phyloP scores from a whole-genome alignment of 2,113 vertebrate genomes.

The Corythoichthys intestinalis region DNA sequence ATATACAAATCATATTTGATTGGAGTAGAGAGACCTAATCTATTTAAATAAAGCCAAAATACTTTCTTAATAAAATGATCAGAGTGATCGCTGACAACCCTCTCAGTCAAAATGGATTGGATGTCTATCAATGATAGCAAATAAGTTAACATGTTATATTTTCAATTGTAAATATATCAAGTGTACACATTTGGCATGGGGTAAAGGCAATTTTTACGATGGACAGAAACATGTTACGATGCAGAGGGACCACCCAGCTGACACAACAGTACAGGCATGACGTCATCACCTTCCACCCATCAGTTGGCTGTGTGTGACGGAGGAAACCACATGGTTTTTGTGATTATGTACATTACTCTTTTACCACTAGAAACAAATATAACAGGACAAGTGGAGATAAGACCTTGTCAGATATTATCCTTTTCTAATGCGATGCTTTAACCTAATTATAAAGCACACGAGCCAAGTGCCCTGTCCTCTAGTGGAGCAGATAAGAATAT shows the following conservation, averaged over 20 bases:
- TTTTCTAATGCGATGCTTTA: neutral
- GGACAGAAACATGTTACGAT: no score
- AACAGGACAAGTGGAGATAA: neutral
- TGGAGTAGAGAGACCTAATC: neutral
- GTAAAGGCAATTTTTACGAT: no score
- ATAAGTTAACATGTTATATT: no score
- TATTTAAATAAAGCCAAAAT: neutral
- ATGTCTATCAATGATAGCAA: no score
- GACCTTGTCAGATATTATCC: neutral
- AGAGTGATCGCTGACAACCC: no score
- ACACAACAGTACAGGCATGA: neutral
- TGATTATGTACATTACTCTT: neutral
- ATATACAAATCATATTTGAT: constrained; percentile 9
- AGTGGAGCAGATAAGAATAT: constrained; percentile 12
- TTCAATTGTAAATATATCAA: no score
- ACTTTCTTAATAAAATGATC: neutral
- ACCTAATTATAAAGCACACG: constrained; percentile 8
- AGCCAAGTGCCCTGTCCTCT: constrained; percentile 19
- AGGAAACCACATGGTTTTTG: neutral
- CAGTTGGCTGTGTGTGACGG: neutral
- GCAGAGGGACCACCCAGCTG: no score
- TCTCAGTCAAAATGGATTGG: neutral
- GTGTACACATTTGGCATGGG: no score
- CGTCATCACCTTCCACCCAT: neutral
- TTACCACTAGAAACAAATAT: neutral